Conservation (phyloP, 2,113 vertebrate genomes). For the Gallinago media region DNA sequence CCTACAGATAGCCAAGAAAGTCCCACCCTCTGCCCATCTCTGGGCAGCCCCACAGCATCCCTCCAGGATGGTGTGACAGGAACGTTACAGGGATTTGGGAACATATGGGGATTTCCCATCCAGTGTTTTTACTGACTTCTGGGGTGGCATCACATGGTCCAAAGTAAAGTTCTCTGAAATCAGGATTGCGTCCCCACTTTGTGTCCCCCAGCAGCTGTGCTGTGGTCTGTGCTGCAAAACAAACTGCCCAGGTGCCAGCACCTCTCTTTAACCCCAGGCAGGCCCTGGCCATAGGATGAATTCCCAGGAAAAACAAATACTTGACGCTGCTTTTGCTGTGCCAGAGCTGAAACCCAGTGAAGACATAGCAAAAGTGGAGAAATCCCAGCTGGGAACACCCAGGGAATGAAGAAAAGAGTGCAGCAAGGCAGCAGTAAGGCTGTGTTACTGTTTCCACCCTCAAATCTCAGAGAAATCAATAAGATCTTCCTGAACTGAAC, state of each 20-base stretch:
- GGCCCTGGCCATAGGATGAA: background rate
- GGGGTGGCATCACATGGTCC: background rate
- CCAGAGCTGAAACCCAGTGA: background rate
- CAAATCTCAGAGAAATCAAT: background rate
- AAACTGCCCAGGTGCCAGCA: background rate
- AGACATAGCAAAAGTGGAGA: background rate
- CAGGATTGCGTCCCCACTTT: background rate
- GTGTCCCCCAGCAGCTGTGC: constrained; percentile 8
- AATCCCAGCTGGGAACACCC: background rate
- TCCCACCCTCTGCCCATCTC: no score
- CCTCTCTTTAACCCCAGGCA: background rate
- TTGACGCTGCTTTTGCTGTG: background rate
- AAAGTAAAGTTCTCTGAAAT: background rate
- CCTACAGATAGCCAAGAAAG: no score
- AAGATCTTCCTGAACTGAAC: background rate
- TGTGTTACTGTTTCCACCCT: background rate
- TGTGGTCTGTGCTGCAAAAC: background rate
- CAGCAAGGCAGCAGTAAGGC: background rate
- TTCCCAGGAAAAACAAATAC: background rate
- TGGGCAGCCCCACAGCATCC: background rate
- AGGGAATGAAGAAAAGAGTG: background rate
- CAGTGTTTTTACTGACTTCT: background rate
- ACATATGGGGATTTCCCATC: background rate
- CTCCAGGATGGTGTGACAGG: background rate
- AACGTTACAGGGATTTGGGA: fast-evolving